A percentile compares a stretch with the other conserved stretches of the same genome.
Conservation (phyloP, 2,888 invertebrate genomes). For the Dugesia japonica region DNA sequence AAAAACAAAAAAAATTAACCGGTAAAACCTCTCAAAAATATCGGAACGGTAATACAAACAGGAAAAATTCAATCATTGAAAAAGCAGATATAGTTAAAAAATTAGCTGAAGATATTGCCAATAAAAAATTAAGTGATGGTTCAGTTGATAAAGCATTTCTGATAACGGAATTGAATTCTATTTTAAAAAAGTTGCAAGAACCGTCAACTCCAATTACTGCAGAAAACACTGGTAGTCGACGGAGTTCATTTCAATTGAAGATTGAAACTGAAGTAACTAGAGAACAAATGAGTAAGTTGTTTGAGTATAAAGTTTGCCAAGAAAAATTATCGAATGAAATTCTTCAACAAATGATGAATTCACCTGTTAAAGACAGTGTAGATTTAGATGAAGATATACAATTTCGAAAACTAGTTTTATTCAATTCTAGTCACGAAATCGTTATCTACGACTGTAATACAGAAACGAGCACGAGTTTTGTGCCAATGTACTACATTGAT, state of each 20-base stretch:
- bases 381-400: constrained; percentile 5
- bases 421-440: not conserved
- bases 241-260: constrained; percentile 12
- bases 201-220: not conserved
- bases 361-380: not conserved
- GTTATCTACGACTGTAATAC: not conserved
- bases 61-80: constrained; percentile 21
- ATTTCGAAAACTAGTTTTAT: not conserved
- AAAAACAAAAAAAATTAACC: not conserved
- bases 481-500: not conserved
- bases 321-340: not conserved
- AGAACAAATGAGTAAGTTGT: constrained; percentile 9
- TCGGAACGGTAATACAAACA: not conserved
- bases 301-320: not conserved
- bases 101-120: constrained; percentile 22
- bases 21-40: not conserved
- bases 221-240: not conserved
- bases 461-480: not conserved
- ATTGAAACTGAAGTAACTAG: constrained; percentile 9
- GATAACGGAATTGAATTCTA: constrained; percentile 20
- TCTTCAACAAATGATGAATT: not conserved
- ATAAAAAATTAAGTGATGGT: not conserved
- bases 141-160: constrained; percentile 23
- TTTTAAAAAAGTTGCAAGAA: not conserved
- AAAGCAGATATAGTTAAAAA: constrained; percentile 23